Conservation (phyloP, 2,113 vertebrate genomes). For the Erinaceus europaeus region DNA sequence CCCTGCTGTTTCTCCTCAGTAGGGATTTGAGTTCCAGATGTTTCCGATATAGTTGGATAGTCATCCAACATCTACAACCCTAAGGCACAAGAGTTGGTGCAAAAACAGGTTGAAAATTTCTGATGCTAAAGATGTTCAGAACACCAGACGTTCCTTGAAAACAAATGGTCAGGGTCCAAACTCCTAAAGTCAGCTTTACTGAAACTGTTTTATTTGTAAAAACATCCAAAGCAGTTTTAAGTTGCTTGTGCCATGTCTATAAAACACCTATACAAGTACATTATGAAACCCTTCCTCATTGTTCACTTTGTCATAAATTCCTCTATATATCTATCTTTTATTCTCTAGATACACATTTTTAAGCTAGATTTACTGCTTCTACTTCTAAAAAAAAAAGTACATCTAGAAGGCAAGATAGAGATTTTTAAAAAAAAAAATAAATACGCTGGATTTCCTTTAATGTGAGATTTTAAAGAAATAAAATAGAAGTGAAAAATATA, state of each 20-base stretch:
- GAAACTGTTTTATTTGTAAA: not conserved
- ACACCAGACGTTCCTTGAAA: conserved; percentile 29
- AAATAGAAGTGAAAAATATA: not conserved
- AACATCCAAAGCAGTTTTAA: not conserved
- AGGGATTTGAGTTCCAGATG: conserved; percentile 54
- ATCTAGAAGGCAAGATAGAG: too few species aligned
- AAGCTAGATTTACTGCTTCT: too few species aligned
- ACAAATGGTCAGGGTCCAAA: conserved; percentile 14
- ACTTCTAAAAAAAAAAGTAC: too few species aligned
- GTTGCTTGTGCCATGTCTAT: too few species aligned
- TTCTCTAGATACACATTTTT: too few species aligned
- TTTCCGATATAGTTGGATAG: conserved; percentile 37
- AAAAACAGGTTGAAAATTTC: conserved; percentile 20
- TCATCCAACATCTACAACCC: conserved; percentile 37
- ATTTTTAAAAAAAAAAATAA: too few species aligned
- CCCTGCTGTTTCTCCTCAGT: conserved; percentile 30
- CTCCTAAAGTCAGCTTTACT: not conserved
- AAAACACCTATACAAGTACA: too few species aligned
- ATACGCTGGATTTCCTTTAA: too few species aligned
- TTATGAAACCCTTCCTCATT: not conserved
- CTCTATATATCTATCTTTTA: too few species aligned
- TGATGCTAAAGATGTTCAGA: conserved; percentile 1
- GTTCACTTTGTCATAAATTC: not conserved
- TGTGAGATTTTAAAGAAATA: too few species aligned
- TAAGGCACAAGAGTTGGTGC: conserved; percentile 14